These are phyloP conservation scores for Streptopelia turtur DNA, from an alignment of 2,797 vertebrate genomes.

Conservation along the genomic window DNA sequence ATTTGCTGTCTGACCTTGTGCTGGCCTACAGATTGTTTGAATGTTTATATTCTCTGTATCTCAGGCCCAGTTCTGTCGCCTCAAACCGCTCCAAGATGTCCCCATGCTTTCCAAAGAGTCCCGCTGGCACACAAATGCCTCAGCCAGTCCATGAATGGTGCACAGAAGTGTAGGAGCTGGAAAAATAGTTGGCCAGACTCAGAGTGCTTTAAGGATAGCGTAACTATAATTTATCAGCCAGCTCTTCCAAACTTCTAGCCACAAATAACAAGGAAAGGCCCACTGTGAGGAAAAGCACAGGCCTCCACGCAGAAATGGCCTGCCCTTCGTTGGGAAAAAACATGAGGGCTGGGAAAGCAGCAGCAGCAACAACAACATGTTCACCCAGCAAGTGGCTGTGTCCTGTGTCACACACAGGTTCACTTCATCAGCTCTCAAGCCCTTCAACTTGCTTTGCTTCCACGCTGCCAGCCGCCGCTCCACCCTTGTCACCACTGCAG, in stretches of 20 bases:
- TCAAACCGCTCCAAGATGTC: not conserved
- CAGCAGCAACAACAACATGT: not conserved
- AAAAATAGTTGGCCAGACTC: not conserved
- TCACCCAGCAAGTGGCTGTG: not conserved
- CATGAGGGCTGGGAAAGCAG: not conserved
- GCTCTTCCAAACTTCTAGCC: not conserved
- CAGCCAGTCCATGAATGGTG: accelerated
- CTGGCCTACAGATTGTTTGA: not conserved
- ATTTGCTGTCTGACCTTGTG: not conserved
- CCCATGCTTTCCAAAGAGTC: not conserved
- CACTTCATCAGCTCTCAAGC: not conserved
- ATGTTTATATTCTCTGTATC: not conserved
- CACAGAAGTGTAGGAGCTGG: not conserved
- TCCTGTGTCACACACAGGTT: accelerated
- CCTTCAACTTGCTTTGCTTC: not conserved
- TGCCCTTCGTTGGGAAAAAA: not conserved
- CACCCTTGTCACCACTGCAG: accelerated
- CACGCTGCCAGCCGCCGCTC: not conserved
- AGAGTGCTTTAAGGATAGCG: not conserved
- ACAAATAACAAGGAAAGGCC: not conserved
- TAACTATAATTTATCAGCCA: not conserved
- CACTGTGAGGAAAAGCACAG: not conserved
- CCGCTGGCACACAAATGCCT: not conserved
- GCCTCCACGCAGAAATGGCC: not conserved
- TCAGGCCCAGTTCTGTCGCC: not conserved